These are phyloP conservation scores for Scelioninae gen. 2 DNA, from an alignment of 2,888 invertebrate genomes.

Conservation along the genomic window DNA sequence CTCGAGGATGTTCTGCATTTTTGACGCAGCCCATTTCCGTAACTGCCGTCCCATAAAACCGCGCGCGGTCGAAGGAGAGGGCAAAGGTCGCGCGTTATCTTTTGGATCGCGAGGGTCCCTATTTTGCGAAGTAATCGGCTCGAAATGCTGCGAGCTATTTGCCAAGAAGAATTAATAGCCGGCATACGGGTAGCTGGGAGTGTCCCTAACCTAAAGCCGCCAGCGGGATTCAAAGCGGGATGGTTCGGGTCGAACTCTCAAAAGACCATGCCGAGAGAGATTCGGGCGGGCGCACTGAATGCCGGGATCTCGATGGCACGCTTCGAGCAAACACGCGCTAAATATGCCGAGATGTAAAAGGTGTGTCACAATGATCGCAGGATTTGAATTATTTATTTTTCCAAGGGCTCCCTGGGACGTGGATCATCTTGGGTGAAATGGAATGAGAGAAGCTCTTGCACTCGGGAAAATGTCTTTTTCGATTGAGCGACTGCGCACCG, in stretches of 20 bases:
- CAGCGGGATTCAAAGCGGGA: constrained; percentile 57
- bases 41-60: constrained; percentile 10
- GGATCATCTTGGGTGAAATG: no score
- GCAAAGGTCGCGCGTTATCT: constrained; percentile 37
- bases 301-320: constrained; percentile 37
- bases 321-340: constrained; percentile 24
- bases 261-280: constrained; percentile 54
- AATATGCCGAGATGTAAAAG: constrained; percentile 10
- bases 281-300: constrained; percentile 59
- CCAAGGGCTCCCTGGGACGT: no score
- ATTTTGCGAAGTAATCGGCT: constrained; percentile 63
- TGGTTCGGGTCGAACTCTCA: constrained; percentile 43
- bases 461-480: no score
- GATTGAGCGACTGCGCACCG: no score
- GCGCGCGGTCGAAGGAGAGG: background rate
- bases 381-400: background rate
- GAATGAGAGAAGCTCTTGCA: no score
- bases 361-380: constrained; percentile 7
- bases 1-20: constrained; percentile 20
- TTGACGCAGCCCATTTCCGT: constrained; percentile 7
- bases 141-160: constrained; percentile 66
- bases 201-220: constrained; percentile 63
- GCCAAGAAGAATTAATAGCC: constrained; percentile 58
- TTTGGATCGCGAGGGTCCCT: constrained; percentile 61
- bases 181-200: constrained; percentile 57